A percentile compares a stretch with the other conserved stretches of the same genome.
phyloP scores from a whole-genome alignment of 2,888 invertebrate genomes.

The Athalia cordata region DNA sequence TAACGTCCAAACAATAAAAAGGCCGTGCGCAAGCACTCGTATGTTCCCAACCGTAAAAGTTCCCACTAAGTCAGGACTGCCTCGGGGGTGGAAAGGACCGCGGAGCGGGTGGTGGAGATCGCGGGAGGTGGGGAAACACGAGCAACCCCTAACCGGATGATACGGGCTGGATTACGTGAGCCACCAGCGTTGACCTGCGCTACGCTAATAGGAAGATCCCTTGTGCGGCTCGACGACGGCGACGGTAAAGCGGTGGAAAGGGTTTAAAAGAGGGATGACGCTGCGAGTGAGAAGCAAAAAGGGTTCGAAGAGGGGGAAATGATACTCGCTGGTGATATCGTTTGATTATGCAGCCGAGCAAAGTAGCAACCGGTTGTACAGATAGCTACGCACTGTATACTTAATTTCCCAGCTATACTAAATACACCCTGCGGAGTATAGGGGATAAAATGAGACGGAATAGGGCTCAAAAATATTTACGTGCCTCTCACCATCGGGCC shows the following conservation, averaged over 20 bases:
- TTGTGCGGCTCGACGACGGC: slow-evolving; percentile 26
- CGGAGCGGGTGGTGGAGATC: background rate
- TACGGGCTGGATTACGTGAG: slow-evolving; percentile 46
- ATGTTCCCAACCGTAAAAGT: slow-evolving; percentile 43
- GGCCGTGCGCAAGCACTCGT: slow-evolving; percentile 41
- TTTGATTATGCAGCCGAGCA: slow-evolving; percentile 46
- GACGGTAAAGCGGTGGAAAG: slow-evolving; percentile 5
- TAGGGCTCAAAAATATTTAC: slow-evolving; percentile 29
- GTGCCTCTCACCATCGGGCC: background rate
- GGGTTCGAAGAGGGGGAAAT: background rate
- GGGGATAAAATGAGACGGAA: slow-evolving; percentile 12
- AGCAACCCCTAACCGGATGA: slow-evolving; percentile 43
- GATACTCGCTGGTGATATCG: slow-evolving; percentile 41
- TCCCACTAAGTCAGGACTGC: slow-evolving; percentile 8
- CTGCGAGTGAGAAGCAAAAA: background rate
- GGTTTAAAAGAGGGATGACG: slow-evolving; percentile 27
- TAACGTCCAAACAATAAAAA: slow-evolving; percentile 42
- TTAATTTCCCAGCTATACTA: slow-evolving; percentile 25
- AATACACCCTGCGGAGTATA: background rate
- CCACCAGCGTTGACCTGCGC: slow-evolving; percentile 44
- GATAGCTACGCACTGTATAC: slow-evolving; percentile 13
- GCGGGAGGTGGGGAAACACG: background rate
- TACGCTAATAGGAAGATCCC: slow-evolving; percentile 47
- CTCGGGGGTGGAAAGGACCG: background rate
- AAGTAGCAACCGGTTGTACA: slow-evolving; percentile 24